phyloP scores from a whole-genome alignment of 2,888 invertebrate species.

The Antheraea yamamai region DNA sequence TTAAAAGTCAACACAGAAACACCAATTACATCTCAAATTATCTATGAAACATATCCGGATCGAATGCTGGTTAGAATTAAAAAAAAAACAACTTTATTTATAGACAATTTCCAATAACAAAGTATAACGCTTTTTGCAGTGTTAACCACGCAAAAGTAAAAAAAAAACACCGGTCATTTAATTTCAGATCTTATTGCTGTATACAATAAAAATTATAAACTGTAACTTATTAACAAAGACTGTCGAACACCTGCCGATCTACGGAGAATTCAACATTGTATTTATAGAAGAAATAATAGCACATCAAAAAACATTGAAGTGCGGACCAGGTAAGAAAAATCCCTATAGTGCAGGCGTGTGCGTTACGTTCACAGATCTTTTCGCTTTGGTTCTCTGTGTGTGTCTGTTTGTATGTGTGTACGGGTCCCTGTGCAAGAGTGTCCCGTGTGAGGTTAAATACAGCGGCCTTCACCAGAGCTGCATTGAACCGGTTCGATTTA shows the following conservation, averaged over 20 bases:
- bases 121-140: not conserved
- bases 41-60: not conserved
- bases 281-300: conserved; percentile 54
- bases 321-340: conserved; percentile 63
- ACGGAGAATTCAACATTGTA: conserved; percentile 42
- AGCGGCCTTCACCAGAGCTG: conserved; percentile 80
- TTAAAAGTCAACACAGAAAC: not conserved
- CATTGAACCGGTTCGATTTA: conserved; percentile 69
- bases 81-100: not conserved
- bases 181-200: not conserved
- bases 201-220: conserved; percentile 4
- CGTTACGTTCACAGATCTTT: conserved; percentile 44
- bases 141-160: not conserved
- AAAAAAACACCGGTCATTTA: not conserved
- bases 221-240: conserved; percentile 26
- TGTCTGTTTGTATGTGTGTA: conserved; percentile 53
- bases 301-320: conserved; percentile 58
- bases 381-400: conserved; percentile 46
- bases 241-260: conserved; percentile 46
- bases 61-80: not conserved
- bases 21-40: not conserved
- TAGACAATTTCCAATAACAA: not conserved
- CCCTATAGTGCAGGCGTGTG: conserved; percentile 45
- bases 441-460: conserved; percentile 58
- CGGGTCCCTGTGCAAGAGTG: conserved; percentile 58